phyloP scores from a whole-genome alignment of 1,140 invertebrate genomes.

The Diachasma alloeum region DNA sequence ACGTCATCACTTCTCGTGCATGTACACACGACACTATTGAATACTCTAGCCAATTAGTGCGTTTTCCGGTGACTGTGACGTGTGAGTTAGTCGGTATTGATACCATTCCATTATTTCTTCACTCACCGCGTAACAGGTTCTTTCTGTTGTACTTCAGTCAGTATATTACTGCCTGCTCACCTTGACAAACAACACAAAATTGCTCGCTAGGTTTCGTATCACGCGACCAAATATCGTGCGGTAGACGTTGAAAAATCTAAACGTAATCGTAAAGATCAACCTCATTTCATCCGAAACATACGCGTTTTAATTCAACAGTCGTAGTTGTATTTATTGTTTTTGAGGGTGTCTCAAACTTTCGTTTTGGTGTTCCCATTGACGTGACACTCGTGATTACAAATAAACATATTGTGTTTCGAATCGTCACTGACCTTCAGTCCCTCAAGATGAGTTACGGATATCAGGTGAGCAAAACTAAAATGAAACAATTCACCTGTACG shows the following conservation, averaged over 20 bases:
- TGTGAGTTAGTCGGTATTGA: not conserved
- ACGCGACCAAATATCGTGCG: not conserved
- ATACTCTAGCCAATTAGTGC: not conserved
- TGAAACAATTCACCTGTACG: not conserved
- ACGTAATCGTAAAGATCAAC: no score
- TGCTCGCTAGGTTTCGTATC: not conserved
- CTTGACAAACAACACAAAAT: not conserved
- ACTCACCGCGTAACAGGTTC: not conserved
- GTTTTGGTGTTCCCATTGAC: no score
- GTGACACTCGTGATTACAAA: not conserved
- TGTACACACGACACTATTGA: not conserved
- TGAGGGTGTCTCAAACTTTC: no score
- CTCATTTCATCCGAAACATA: no score
- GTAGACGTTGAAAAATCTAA: not conserved
- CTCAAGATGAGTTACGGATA: conserved; percentile 37
- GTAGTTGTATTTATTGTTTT: no score
- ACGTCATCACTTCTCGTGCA: not conserved
- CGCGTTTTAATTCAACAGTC: no score
- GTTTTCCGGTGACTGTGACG: not conserved
- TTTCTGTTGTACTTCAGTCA: not conserved
- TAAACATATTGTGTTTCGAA: not conserved
- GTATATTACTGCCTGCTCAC: not conserved
- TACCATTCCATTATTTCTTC: not conserved
- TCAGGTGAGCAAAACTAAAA: conserved; percentile 26
- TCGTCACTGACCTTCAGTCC: no score